phyloP scores from a whole-genome alignment of 2,797 vertebrate species.

The Sebastes cheni region DNA sequence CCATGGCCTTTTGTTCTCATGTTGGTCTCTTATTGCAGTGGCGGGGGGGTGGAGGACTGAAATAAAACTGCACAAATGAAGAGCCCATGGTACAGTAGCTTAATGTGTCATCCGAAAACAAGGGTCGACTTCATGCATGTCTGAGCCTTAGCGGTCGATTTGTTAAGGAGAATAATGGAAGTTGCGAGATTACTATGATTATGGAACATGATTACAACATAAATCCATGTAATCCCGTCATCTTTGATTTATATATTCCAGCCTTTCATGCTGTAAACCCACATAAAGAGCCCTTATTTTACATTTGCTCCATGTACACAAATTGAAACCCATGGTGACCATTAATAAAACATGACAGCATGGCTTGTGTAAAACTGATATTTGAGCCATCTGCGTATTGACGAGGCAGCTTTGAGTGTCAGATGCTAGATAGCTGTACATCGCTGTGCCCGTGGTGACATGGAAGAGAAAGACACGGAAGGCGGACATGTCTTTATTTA shows the following conservation, averaged over 20 bases:
- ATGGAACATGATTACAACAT: constrained; percentile 43
- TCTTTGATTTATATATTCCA: constrained; percentile 30
- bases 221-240: constrained; percentile 39
- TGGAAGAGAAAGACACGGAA: background rate
- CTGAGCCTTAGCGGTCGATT: constrained; percentile 24
- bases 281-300: background rate
- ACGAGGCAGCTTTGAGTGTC: background rate
- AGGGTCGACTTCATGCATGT: constrained; percentile 22
- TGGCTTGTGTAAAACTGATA: background rate
- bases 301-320: background rate
- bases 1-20: constrained; percentile 66
- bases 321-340: background rate
- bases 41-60: constrained; percentile 1
- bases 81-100: constrained; percentile 36
- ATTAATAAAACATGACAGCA: background rate
- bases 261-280: background rate
- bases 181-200: constrained; percentile 29
- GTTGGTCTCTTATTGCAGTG: constrained; percentile 50
- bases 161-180: constrained; percentile 38
- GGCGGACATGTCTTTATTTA: constrained; percentile 44
- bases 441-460: constrained; percentile 2
- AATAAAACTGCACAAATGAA: constrained; percentile 46
- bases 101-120: constrained; percentile 51
- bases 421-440: background rate
- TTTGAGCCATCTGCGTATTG: constrained; percentile 14